A percentile compares a stretch with the other conserved stretches of the same genome.
These are phyloP conservation scores for Cotesia chilonis DNA, from an alignment of 1,140 invertebrate genomes.

Conservation along the genomic window DNA sequence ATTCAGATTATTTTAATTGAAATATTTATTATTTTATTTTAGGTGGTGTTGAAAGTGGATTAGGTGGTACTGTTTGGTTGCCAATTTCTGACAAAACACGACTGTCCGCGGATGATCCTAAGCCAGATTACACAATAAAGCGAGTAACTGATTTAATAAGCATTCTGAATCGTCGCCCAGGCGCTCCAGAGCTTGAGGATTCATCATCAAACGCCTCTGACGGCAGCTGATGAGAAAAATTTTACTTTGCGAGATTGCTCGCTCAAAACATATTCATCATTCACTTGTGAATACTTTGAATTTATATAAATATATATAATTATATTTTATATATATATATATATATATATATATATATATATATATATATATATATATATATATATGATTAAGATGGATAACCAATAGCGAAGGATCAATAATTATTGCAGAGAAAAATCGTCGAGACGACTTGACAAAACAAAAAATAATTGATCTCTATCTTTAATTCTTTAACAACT, in stretches of 20 bases:
- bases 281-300: not conserved
- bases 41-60: constrained; percentile 78
- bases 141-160: constrained; percentile 58
- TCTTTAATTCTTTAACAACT: too few species aligned
- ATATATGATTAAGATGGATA: too few species aligned
- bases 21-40: constrained; percentile 34
- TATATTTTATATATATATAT: too few species aligned
- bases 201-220: constrained; percentile 62
- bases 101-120: constrained; percentile 53
- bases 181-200: constrained; percentile 59
- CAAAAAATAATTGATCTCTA: not conserved
- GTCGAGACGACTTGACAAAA: not conserved
- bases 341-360: too few species aligned
- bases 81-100: constrained; percentile 62
- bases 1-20: too few species aligned
- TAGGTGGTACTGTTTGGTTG: constrained; percentile 82
- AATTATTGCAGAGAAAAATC: too few species aligned
- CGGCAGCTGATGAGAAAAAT: constrained; percentile 46
- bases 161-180: constrained; percentile 57
- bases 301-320: too few species aligned
- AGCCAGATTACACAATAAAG: constrained; percentile 61
- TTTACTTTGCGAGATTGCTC: not conserved
- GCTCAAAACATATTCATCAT: too few species aligned
- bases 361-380: too few species aligned
- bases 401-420: too few species aligned